Evolutionary conservation across 2,113 vertebrate genomes (phyloP), one percentile per base, ranked within the genome.

Genomic region (Tonatia bakeri): DNA sequence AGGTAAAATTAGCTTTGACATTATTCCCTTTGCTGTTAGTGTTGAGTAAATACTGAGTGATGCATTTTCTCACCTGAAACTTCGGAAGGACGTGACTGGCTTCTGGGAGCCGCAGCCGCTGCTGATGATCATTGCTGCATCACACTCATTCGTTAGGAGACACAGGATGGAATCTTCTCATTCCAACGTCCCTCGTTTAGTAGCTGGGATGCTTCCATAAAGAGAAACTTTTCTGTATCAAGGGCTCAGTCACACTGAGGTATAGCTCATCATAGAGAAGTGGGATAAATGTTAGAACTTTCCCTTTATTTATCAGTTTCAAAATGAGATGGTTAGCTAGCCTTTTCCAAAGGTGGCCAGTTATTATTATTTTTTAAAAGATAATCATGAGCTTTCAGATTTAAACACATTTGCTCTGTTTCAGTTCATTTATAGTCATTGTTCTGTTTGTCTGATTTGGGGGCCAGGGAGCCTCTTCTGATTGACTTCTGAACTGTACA

Each of bases 391-490:
- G 80, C 20, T 69, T 90, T 38, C 3, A 6, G 13, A 76, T 87
- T 94, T 96, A 89, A 86, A 81, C 43, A 77, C 24, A 83, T 70
- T 88, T 95, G n/a, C 65, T 94, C 14, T 69, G 19, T 91, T 93
- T 96, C 14, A 26, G 5, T 82, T 8, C 45, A 67, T 79, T 81
- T 83, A 45, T 7, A 91, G 36, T 75, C 36, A 64, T 92, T 96
- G 52, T 86, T 75, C 73, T 77, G 76, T 81, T 87, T 72, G 5
- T 91, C 26, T 12, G 59, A 22, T 75, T 96, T 91, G 79, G 81
- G 76, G 7, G 85, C 33, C 13, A 28, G 19, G 33, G 1, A 45
- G 5, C 65, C 14, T 91, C 54, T 88, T 94, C 76, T 40, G 43
- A 80, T 64, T 61, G 65, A 5, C 59, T 80, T 64, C 50, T 40